A percentile compares a stretch with the other conserved stretches of the same genome.
phyloP scores from a whole-genome alignment of 2,888 invertebrate genomes.

The Yponomeuta plumbellus region DNA sequence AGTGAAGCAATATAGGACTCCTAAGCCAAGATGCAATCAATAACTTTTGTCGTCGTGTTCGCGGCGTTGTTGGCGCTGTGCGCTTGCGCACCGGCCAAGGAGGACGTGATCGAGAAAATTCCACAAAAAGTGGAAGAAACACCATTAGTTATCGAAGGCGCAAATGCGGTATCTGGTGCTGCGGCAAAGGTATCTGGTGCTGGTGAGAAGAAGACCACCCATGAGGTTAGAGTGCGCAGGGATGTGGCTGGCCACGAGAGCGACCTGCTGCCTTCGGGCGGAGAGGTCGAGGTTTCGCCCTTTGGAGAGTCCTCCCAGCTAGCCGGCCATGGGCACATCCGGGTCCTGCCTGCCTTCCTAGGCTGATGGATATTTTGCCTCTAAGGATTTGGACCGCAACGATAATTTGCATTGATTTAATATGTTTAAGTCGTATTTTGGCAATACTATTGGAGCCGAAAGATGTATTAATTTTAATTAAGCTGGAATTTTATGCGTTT shows the following conservation, averaged over 20 bases:
- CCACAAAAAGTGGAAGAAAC: conserved; percentile 52
- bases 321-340: conserved; percentile 55
- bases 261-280: conserved; percentile 53
- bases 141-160: conserved; percentile 66
- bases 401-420: neutral
- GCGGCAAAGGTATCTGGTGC: conserved; percentile 56
- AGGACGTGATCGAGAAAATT: conserved; percentile 64
- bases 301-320: conserved; percentile 53
- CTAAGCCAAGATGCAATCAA: conserved; percentile 59
- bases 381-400: neutral
- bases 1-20: conserved; percentile 60
- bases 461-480: neutral
- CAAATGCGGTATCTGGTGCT: conserved; percentile 63
- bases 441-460: conserved; percentile 7
- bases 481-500: neutral
- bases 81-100: conserved; percentile 53
- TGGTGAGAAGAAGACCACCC: conserved; percentile 35
- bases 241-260: conserved; percentile 54
- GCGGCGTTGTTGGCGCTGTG: conserved; percentile 59
- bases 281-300: conserved; percentile 51
- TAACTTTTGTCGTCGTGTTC: conserved; percentile 61
- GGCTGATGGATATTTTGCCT: conserved; percentile 37
- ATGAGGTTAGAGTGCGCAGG: conserved; percentile 42
- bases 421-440: neutral
- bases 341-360: conserved; percentile 62